Conservation (phyloP, 2,797 vertebrate species). For the Cercopithecus mitis region DNA sequence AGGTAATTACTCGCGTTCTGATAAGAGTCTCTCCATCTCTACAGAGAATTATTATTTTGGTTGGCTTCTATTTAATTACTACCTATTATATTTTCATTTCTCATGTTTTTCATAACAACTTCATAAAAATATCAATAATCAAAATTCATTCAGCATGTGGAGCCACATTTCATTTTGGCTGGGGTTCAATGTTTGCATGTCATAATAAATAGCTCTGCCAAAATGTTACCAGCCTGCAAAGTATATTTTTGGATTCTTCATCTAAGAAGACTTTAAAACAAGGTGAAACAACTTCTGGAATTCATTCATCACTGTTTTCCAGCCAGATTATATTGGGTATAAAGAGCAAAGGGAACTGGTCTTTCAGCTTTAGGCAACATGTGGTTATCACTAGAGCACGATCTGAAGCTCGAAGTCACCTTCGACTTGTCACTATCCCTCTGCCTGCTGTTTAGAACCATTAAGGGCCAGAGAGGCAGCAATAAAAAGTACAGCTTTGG, state of each 20-base stretch:
- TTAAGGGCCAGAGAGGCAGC: constrained; percentile 9
- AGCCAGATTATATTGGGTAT: background rate
- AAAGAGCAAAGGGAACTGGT: background rate
- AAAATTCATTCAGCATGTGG: background rate
- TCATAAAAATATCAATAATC: constrained; percentile 6
- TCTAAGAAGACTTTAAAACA: constrained; percentile 33
- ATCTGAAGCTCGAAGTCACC: background rate
- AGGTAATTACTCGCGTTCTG: background rate
- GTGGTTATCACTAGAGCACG: background rate
- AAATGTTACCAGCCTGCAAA: constrained; percentile 18
- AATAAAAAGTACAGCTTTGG: background rate
- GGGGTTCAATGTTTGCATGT: background rate
- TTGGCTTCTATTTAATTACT: background rate
- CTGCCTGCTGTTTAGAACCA: background rate
- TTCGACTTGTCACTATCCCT: background rate
- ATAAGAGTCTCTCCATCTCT: background rate
- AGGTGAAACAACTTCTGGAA: constrained; percentile 40
- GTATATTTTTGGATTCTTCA: constrained; percentile 25
- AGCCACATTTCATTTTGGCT: background rate
- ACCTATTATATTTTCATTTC: background rate
- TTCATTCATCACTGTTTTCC: background rate
- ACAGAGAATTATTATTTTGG: constrained; percentile 35
- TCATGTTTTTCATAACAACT: constrained; percentile 2
- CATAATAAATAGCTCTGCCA: constrained; percentile 33
- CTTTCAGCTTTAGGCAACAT: background rate